phyloP scores from a whole-genome alignment of 2,113 vertebrate species.

The Triplophysa dalaica region DNA sequence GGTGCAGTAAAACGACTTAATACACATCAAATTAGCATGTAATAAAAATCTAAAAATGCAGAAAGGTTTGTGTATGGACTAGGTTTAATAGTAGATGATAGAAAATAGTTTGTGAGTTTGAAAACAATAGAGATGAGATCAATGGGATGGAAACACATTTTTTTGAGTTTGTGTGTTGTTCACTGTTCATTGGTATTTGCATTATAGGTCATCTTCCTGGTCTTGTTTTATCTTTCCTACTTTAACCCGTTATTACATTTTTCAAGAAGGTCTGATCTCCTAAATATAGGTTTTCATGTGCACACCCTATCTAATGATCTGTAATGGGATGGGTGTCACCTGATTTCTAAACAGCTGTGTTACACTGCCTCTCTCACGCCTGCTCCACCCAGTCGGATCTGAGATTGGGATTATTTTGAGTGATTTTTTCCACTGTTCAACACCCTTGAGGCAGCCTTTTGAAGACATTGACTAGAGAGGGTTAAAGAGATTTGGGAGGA shows the following conservation, averaged over 20 bases:
- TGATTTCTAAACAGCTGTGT: not conserved
- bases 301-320: not conserved
- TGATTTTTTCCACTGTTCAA: not conserved
- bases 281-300: not conserved
- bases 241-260: not conserved
- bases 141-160: not conserved
- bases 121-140: too few relatives aligned
- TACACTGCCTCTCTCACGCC: too few relatives aligned
- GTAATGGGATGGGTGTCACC: not conserved
- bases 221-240: not conserved
- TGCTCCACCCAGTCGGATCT: not conserved
- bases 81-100: too few relatives aligned
- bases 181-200: not conserved
- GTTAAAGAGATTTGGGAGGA: slow-evolving; percentile 10
- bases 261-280: not conserved
- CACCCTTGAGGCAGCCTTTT: not conserved
- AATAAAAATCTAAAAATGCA: too few relatives aligned
- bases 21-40: too few relatives aligned
- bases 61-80: too few relatives aligned
- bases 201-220: not conserved
- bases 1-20: too few relatives aligned
- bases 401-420: slow-evolving; percentile 1
- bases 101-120: too few relatives aligned
- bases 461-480: not conserved
- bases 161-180: not conserved